These are phyloP conservation scores for Bombus balteatus DNA, from an alignment of 1,140 invertebrate species.

Conservation along the genomic window DNA sequence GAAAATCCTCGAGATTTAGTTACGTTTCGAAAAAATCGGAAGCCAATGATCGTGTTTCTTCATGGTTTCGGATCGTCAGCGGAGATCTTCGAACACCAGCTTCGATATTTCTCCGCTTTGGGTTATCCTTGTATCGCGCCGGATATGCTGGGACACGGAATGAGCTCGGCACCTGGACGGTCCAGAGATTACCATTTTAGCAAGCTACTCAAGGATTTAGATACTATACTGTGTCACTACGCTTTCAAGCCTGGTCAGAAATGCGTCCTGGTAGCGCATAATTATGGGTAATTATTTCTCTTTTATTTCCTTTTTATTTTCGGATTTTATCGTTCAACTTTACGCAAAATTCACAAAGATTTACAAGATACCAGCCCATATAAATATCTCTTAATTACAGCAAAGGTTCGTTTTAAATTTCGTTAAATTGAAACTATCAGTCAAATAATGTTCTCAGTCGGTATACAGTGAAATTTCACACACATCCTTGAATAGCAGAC, in stretches of 20 bases:
- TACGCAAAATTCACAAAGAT: no score
- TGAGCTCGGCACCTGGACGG: conserved; percentile 86
- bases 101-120: conserved; percentile 85
- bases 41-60: conserved; percentile 87
- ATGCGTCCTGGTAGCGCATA: conserved; percentile 80
- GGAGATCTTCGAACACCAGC: conserved; percentile 86
- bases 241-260: conserved; percentile 80
- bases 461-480: neutral
- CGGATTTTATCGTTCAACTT: neutral
- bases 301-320: neutral
- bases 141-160: conserved; percentile 89
- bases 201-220: conserved; percentile 85
- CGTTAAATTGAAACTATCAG: neutral
- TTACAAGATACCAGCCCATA: no score
- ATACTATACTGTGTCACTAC: conserved; percentile 86
- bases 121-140: conserved; percentile 88
- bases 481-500: neutral
- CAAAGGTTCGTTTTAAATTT: neutral
- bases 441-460: neutral
- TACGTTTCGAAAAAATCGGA: conserved; percentile 73
- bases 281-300: conserved; percentile 77
- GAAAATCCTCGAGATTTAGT: conserved; percentile 55
- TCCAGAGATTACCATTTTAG: conserved; percentile 86
- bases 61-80: conserved; percentile 89
- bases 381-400: neutral